Conservation (phyloP, 2,113 vertebrate species). For the Indicator indicator region DNA sequence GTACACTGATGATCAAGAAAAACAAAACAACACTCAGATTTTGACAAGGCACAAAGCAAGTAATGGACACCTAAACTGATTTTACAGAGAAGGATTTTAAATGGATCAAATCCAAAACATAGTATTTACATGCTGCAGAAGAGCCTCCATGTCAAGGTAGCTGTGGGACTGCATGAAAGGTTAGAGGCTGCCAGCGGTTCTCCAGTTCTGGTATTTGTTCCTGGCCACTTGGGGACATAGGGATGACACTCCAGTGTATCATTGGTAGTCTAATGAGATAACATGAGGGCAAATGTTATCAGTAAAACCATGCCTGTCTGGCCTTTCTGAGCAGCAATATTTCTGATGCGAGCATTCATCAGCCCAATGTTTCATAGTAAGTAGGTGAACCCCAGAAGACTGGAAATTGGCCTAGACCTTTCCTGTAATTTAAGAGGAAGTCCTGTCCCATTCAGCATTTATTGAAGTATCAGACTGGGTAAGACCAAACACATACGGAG, state of each 20-base stretch:
- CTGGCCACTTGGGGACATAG: accelerated
- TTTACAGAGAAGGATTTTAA: background rate
- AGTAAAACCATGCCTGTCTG: accelerated
- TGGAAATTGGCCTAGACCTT: background rate
- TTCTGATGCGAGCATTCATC: background rate
- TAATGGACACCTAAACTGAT: background rate
- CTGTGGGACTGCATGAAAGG: background rate
- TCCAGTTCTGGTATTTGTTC: background rate
- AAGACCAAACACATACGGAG: background rate
- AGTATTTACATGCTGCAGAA: background rate
- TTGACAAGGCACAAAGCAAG: background rate
- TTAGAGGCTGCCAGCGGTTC: accelerated
- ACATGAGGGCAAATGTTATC: background rate
- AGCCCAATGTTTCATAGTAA: background rate
- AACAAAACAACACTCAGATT: background rate
- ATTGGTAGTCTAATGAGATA: accelerated
- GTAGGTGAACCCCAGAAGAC: background rate
- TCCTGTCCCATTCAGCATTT: background rate
- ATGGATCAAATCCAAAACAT: background rate
- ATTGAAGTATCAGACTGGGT: background rate
- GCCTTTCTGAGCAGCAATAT: background rate
- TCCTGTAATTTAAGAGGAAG: background rate
- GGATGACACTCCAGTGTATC: too few species aligned
- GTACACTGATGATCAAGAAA: background rate
- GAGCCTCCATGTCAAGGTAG: background rate